Evolutionary conservation across 2,113 vertebrate species (phyloP).

Genomic region (Emydocephalus ijimae): DNA sequence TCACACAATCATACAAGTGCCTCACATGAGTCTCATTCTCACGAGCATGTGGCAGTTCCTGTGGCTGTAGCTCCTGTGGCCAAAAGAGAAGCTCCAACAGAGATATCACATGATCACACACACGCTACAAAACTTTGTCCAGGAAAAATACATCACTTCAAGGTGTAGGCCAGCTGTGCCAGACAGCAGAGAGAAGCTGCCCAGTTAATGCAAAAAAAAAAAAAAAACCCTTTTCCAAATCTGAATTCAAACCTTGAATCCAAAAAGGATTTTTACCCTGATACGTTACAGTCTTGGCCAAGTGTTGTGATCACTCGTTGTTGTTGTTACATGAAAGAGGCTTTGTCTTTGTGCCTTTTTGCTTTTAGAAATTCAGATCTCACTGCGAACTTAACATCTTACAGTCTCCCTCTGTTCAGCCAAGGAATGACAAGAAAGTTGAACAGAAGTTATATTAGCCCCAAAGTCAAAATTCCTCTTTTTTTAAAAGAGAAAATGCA

Average conservation of each 20-base stretch:
- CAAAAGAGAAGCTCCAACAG: slow-evolving; percentile 21
- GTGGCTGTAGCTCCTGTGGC: background rate
- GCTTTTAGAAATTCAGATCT: background rate
- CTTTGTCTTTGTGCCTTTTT: background rate
- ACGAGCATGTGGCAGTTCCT: background rate
- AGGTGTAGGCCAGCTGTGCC: slow-evolving; percentile 11
- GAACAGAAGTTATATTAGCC: too few species aligned
- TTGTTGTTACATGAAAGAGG: background rate
- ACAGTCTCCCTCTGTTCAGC: background rate
- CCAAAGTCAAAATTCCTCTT: too few species aligned
- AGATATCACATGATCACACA: background rate
- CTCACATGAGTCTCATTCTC: slow-evolving; percentile 27
- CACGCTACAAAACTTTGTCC: slow-evolving; percentile 54
- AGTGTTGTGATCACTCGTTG: slow-evolving; percentile 14
- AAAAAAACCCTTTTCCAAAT: too few species aligned
- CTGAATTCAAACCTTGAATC: background rate
- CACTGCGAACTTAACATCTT: background rate
- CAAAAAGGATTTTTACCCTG: background rate
- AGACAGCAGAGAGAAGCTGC: background rate
- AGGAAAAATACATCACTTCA: slow-evolving; percentile 65
- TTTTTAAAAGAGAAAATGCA: background rate
- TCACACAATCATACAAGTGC: slow-evolving; percentile 18
- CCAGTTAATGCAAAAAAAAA: background rate
- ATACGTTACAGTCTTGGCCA: background rate
- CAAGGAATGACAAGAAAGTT: background rate